These are phyloP conservation scores for Sebastes fasciatus DNA, from an alignment of 2,113 vertebrate species.

Conservation along the genomic window DNA sequence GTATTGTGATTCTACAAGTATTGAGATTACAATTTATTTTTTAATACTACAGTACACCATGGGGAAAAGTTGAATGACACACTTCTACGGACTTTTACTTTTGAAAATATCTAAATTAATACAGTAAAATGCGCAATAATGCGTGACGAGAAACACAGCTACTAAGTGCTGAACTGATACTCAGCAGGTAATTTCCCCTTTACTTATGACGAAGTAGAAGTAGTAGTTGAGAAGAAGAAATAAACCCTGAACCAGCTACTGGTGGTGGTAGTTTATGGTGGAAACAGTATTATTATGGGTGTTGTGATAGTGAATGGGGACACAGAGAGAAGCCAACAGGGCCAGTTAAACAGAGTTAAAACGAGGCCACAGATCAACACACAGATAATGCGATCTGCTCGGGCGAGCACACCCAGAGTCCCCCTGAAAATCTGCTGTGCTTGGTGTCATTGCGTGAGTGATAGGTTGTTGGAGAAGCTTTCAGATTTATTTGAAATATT, in stretches of 20 bases:
- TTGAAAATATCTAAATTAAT: neutral
- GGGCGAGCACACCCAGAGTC: constrained; percentile 55
- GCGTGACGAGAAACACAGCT: too few species aligned
- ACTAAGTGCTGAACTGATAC: neutral
- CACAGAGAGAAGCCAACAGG: constrained; percentile 41
- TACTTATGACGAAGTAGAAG: constrained; percentile 20
- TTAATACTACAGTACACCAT: too few species aligned
- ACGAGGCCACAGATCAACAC: constrained; percentile 65
- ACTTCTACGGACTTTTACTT: too few species aligned
- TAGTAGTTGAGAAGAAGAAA: constrained; percentile 7
- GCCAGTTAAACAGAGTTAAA: constrained; percentile 59
- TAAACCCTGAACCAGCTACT: constrained; percentile 11
- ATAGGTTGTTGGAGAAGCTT: constrained; percentile 60
- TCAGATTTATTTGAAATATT: constrained; percentile 70
- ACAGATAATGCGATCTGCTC: constrained; percentile 65
- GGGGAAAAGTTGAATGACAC: too few species aligned
- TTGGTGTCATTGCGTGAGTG: constrained; percentile 65
- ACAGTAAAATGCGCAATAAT: neutral
- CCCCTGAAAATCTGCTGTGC: constrained; percentile 52
- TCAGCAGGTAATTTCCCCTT: constrained; percentile 9
- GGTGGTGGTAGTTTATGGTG: constrained; percentile 10
- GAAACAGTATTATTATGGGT: constrained; percentile 7
- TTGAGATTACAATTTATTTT: too few species aligned
- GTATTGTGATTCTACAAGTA: too few species aligned
- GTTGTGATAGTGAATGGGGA: constrained; percentile 32